Evolutionary conservation across 2,113 vertebrate genomes (phyloP).

Genomic region (Romanogobio albipinnatus): DNA sequence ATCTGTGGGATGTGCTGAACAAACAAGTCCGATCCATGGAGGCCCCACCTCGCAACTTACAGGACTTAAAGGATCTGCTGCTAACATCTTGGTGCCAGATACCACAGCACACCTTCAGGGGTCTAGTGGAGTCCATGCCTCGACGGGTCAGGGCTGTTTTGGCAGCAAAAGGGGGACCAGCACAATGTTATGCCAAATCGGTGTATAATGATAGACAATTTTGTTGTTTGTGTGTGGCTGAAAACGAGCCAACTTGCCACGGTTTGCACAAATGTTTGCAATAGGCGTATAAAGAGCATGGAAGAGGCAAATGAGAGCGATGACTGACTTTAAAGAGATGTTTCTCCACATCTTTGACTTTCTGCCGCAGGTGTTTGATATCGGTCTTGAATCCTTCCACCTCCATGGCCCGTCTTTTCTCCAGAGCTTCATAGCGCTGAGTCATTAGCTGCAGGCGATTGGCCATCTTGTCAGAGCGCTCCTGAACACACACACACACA

Average conservation of each 20-base stretch:
- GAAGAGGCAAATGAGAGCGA: background rate
- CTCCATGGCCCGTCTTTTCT: conserved; percentile 88
- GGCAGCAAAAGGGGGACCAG: no score
- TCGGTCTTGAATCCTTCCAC: conserved; percentile 94
- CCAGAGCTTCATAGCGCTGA: conserved; percentile 87
- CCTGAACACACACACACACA: conserved; percentile 69
- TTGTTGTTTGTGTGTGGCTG: background rate
- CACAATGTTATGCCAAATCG: no score
- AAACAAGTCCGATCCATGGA: no score
- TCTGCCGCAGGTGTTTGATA: conserved; percentile 86
- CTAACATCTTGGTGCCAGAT: no score
- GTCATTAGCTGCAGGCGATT: conserved; percentile 90
- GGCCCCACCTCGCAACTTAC: no score
- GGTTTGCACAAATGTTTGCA: background rate
- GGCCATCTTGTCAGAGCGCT: conserved; percentile 88
- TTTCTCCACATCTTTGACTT: conserved; percentile 89
- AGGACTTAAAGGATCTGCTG: no score
- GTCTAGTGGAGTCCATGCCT: no score
- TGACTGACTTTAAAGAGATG: conserved; percentile 86
- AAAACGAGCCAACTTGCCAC: background rate
- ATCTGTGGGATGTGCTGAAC: no score
- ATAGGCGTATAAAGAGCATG: background rate
- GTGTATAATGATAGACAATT: background rate
- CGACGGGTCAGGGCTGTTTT: no score
- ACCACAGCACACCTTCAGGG: no score